A percentile compares a stretch with the other conserved stretches of the same genome.
These are phyloP conservation scores for Calosoma granatense DNA, from an alignment of 1,140 invertebrate genomes.

Conservation along the genomic window DNA sequence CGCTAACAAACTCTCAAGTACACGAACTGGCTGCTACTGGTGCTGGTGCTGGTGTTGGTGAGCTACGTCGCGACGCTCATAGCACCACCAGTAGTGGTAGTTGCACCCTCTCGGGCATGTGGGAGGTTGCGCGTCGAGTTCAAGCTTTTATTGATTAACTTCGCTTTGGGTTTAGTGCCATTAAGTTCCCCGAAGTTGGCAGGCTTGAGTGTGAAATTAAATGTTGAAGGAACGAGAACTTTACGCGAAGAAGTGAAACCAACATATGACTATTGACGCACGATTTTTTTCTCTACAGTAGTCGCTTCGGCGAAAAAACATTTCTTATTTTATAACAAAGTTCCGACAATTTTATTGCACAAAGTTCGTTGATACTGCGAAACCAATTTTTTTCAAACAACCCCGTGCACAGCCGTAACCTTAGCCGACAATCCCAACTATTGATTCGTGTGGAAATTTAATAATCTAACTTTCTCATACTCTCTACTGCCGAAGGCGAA, in stretches of 20 bases:
- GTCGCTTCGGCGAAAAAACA: neutral
- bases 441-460: no score
- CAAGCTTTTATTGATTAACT: conserved; percentile 9
- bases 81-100: no score
- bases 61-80: no score
- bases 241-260: neutral
- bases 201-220: neutral
- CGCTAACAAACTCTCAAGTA: neutral
- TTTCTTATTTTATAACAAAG: neutral
- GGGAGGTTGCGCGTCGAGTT: neutral
- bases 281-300: no score
- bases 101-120: no score
- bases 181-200: conserved; percentile 4
- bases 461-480: no score
- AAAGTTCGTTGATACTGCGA: neutral
- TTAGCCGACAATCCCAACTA: no score
- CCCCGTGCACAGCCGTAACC: no score
- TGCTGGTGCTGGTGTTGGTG: no score
- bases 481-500: no score
- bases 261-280: neutral
- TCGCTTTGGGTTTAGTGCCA: conserved; percentile 4
- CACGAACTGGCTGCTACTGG: neutral
- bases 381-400: neutral
- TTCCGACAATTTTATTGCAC: neutral
- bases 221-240: neutral